These are phyloP conservation scores for Phthorimaea operculella DNA, from an alignment of 1,140 invertebrate genomes.

Conservation along the genomic window DNA sequence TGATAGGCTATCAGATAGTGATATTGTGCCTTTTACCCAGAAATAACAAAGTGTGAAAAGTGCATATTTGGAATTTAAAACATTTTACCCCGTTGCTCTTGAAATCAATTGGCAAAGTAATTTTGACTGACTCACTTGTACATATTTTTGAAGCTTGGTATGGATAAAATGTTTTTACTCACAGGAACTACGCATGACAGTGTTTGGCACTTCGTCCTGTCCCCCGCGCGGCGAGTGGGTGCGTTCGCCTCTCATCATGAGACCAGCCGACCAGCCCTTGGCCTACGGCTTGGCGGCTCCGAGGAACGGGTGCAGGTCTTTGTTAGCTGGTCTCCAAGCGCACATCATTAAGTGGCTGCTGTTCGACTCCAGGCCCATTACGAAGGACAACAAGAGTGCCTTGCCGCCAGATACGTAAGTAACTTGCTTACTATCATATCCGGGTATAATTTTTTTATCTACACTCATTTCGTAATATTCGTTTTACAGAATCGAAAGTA, in stretches of 20 bases:
- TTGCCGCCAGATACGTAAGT: constrained; percentile 69
- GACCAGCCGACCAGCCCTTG: constrained; percentile 69
- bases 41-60: too few species aligned
- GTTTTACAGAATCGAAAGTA: too few species aligned
- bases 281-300: constrained; percentile 71
- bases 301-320: constrained; percentile 72
- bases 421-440: background rate
- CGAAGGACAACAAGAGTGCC: constrained; percentile 58
- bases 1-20: background rate
- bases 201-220: constrained; percentile 71
- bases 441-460: too few species aligned
- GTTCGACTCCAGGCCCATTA: constrained; percentile 69
- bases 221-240: constrained; percentile 74
- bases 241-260: constrained; percentile 70
- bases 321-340: constrained; percentile 75
- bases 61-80: too few species aligned
- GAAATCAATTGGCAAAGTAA: too few species aligned
- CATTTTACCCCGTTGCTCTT: too few species aligned
- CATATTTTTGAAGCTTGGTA: too few species aligned
- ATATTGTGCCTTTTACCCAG: too few species aligned
- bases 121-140: too few species aligned
- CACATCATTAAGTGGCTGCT: constrained; percentile 75
- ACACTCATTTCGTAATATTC: too few species aligned
- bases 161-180: too few species aligned
- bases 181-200: constrained; percentile 69